phyloP scores from a whole-genome alignment of 2,797 vertebrate species.

The Clarias laeviceps region DNA sequence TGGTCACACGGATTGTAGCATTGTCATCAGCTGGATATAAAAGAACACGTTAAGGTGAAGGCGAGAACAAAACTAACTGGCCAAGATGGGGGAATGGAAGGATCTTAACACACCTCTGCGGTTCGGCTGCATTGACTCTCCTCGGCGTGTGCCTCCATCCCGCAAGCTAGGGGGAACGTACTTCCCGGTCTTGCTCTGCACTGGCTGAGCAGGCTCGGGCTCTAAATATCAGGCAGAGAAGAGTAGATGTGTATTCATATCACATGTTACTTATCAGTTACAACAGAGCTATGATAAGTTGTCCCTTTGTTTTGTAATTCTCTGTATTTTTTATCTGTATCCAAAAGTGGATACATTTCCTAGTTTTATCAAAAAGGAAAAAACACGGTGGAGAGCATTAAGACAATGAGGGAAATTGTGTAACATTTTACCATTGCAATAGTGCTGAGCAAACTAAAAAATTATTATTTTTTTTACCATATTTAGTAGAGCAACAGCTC shows the following conservation, averaged over 20 bases:
- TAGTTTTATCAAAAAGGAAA: not conserved
- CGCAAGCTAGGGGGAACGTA: conserved; percentile 92
- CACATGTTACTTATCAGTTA: not conserved
- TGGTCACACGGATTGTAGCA: conserved; percentile 96
- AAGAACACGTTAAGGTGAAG: not conserved
- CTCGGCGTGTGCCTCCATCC: conserved; percentile 86
- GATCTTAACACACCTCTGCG: conserved; percentile 77
- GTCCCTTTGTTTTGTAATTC: not conserved
- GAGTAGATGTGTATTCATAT: not conserved
- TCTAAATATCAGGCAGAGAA: conserved; percentile 62
- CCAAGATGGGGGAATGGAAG: not conserved
- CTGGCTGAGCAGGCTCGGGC: conserved; percentile 85
- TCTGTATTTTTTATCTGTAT: not conserved
- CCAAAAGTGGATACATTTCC: too few relatives aligned
- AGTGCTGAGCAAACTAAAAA: too few relatives aligned
- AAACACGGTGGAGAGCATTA: not conserved
- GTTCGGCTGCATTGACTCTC: conserved; percentile 97
- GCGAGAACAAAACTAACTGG: not conserved
- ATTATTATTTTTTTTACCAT: too few relatives aligned
- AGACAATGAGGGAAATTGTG: not conserved
- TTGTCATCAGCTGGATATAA: conserved; percentile 87
- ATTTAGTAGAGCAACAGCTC: too few relatives aligned
- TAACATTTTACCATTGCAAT: not conserved
- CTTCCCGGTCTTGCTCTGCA: conserved; percentile 91
- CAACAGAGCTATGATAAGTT: not conserved